Evolutionary conservation across 2,797 vertebrate genomes (phyloP), one percentile per base, ranked within the genome.

Genomic region (Typhlichthys subterraneus): DNA sequence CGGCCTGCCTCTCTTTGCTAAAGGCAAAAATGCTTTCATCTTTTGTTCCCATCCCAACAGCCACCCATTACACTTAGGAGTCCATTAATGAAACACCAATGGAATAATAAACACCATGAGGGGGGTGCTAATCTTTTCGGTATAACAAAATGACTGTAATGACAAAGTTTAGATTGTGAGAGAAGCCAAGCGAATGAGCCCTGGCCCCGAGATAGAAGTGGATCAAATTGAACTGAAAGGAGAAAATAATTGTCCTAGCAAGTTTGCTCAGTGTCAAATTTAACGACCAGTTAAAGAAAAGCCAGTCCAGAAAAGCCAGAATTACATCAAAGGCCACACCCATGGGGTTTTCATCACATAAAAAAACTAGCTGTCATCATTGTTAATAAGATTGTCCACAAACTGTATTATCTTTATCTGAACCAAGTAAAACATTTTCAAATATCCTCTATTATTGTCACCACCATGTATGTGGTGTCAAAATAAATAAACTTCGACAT

Each of bases 11-110:
- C 66, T 73, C 62, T 62, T 80, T 65, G 85, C 85, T 85, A 62
- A 71, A 81, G 80, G 81, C 78, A 56, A 87, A 75, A 85, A 72
- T 49, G 66, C 76, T 86, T 88, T 86, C 67, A 85, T 85, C 82
- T 76, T 71, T 67, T 69, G 75, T 62, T 70, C 75, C 62, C 71
- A 65, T 65, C 79, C 76, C 85, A 83, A 81, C 74, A 80, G 68
- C 65, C 70, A 76, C 66, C 70, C 60, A 52, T 76, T 76, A 80
- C 76, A 77, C 80, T 85, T 65, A 73, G 54, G 70, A 69, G 73
- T 81, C 77, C 59, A 66, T 83, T 84, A 77, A 83, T 80, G 59
- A 78, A 82, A 79, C 62, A 80, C 70, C 66, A 69, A 64, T 61
- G 58, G 57, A 80, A 79, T 65, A 82, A 77, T 72, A 80, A 80